A percentile compares a stretch with the other conserved stretches of the same genome.
These are phyloP conservation scores for Smittia sp. DNA, from an alignment of 2,888 invertebrate genomes.

Conservation along the genomic window DNA sequence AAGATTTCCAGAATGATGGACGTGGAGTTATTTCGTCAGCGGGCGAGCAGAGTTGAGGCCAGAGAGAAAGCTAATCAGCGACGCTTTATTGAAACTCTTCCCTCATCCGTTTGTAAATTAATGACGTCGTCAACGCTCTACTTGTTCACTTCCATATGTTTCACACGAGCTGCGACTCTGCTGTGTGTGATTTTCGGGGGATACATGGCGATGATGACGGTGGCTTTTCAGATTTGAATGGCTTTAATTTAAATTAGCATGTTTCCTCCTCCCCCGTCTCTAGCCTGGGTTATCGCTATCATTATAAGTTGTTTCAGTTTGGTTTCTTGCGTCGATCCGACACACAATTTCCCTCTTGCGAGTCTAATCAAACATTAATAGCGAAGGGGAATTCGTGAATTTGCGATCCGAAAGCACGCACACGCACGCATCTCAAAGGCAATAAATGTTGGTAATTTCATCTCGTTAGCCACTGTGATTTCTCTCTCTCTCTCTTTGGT, in stretches of 20 bases:
- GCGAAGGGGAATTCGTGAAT: conserved; percentile 13
- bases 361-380: conserved; percentile 38
- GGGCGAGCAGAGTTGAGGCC: neutral
- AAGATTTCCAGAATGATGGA: neutral
- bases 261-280: neutral
- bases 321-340: neutral
- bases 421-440: neutral
- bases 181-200: neutral
- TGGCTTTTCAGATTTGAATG: conserved; percentile 32
- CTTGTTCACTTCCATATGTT: conserved; percentile 7
- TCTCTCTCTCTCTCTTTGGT: neutral
- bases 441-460: neutral
- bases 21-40: neutral
- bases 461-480: conserved; percentile 32
- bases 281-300: neutral
- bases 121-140: conserved; percentile 31
- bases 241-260: conserved; percentile 38
- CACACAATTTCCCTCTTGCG: neutral
- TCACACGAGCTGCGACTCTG: neutral
- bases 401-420: neutral
- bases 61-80: neutral
- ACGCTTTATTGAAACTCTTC: neutral
- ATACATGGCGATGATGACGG: conserved; percentile 14
- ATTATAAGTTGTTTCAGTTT: neutral
- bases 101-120: conserved; percentile 11